Conservation (phyloP, 2,797 vertebrate genomes). For the Furcifer pardalis region DNA sequence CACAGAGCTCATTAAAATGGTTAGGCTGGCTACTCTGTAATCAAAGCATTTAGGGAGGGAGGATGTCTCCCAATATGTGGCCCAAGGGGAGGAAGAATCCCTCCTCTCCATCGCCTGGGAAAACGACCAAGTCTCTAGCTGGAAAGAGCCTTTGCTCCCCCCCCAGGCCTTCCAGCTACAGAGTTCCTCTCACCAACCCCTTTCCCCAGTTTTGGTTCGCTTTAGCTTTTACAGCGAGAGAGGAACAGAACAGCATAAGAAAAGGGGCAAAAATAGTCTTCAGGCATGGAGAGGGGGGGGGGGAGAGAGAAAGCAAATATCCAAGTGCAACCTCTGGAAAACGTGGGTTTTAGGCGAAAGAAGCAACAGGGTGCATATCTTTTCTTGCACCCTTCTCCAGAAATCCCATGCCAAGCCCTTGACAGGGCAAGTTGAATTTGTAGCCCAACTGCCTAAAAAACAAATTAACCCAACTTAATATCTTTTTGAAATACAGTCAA, state of each 20-base stretch:
- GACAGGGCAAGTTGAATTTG: neutral
- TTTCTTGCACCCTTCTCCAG: neutral
- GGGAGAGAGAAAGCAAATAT: neutral
- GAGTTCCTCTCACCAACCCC: neutral
- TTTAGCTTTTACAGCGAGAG: neutral
- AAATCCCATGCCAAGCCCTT: neutral
- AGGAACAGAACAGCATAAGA: neutral
- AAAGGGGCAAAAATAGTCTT: neutral
- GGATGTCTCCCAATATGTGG: neutral
- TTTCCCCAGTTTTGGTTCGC: neutral
- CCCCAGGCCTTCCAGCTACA: neutral
- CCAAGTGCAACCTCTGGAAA: neutral
- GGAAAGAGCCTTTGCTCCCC: neutral
- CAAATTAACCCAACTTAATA: neutral
- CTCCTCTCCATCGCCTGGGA: neutral
- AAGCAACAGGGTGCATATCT: too few relatives aligned
- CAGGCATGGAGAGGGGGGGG: too few relatives aligned
- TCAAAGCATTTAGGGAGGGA: conserved; percentile 41
- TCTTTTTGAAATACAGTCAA: neutral
- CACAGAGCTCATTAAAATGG: conserved; percentile 71
- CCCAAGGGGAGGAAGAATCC: neutral
- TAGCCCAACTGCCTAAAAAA: too few relatives aligned
- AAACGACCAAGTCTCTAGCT: neutral
- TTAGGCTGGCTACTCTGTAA: conserved; percentile 69
- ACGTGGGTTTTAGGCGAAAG: neutral